A percentile compares a stretch with the other conserved stretches of the same genome.
Evolutionary conservation across 2,113 vertebrate genomes (phyloP).

Genomic region (Sinocyclocheilus anophthalmus): DNA sequence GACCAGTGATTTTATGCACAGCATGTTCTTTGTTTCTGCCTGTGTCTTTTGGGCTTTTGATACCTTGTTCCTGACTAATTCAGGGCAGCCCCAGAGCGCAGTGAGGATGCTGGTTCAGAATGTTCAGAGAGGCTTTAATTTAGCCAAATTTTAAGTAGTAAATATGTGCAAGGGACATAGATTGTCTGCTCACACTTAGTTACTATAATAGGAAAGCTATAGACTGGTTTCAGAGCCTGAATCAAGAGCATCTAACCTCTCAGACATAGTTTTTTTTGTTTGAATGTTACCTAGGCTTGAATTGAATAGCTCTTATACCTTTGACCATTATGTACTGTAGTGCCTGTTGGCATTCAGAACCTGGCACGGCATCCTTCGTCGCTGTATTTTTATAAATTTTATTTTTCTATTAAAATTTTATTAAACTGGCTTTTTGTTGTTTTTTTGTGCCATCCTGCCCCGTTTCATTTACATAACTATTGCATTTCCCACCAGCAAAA

Average conservation of each 20-base stretch:
- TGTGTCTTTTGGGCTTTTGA: not conserved
- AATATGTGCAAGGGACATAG: not conserved
- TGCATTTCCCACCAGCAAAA: not conserved
- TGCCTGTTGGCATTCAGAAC: not conserved
- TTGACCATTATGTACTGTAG: not conserved
- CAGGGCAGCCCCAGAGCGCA: not conserved
- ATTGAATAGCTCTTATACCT: not conserved
- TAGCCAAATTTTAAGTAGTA: slow-evolving; percentile 1
- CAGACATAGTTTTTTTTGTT: not conserved
- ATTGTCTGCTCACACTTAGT: not conserved
- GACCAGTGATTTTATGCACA: slow-evolving; percentile 42
- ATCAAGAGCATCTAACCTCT: not conserved
- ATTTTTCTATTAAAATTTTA: too few species aligned
- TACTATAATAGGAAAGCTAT: not conserved
- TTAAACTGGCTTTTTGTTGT: not conserved
- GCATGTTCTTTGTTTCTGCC: not conserved
- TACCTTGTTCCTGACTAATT: slow-evolving; percentile 26
- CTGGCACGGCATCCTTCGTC: not conserved
- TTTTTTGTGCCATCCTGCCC: not conserved
- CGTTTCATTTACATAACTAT: slow-evolving; percentile 25
- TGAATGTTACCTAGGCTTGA: not conserved
- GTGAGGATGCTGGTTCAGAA: not conserved
- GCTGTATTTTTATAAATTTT: too few species aligned
- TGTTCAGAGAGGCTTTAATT: not conserved
- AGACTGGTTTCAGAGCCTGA: not conserved